Evolutionary conservation across 2,113 vertebrate species (phyloP).

Genomic region (Forbesichthys agassizii): DNA sequence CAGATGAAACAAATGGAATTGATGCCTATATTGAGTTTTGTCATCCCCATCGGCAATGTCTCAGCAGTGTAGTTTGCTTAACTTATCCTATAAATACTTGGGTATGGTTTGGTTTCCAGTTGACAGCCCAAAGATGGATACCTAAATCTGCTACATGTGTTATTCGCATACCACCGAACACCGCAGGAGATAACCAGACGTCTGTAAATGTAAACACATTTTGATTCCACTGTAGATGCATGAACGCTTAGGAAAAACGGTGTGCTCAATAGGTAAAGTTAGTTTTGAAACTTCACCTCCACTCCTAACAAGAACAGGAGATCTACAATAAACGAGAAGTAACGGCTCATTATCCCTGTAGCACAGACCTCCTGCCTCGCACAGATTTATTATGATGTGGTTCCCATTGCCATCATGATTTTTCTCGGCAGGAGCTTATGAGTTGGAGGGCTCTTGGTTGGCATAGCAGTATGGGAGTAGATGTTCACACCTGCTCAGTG

Average conservation of each 20-base stretch:
- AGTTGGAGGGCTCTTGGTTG: slow-evolving; percentile 68
- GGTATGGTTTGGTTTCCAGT: too few relatives aligned
- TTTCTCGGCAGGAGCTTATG: slow-evolving; percentile 68
- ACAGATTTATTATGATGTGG: slow-evolving; percentile 71
- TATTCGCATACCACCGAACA: too few relatives aligned
- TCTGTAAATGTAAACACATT: too few relatives aligned
- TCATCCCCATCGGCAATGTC: too few relatives aligned
- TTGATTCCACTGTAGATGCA: background rate
- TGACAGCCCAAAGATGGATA: too few relatives aligned
- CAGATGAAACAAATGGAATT: too few relatives aligned
- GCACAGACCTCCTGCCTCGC: slow-evolving; percentile 63
- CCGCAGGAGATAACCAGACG: too few relatives aligned
- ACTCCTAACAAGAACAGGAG: slow-evolving; percentile 43
- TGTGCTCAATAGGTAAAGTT: slow-evolving; percentile 45
- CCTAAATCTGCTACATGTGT: too few relatives aligned
- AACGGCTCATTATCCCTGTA: slow-evolving; percentile 65
- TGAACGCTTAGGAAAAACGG: background rate
- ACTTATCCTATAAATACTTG: too few relatives aligned
- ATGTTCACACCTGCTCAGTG: slow-evolving; percentile 80
- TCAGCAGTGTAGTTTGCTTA: too few relatives aligned
- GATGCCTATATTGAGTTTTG: too few relatives aligned
- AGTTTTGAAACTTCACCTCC: slow-evolving; percentile 60
- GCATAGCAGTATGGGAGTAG: slow-evolving; percentile 75
- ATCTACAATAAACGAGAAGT: slow-evolving; percentile 52
- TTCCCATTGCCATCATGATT: slow-evolving; percentile 68